Conservation (phyloP, 2,113 vertebrate genomes). For the Lasiurus cinereus region DNA sequence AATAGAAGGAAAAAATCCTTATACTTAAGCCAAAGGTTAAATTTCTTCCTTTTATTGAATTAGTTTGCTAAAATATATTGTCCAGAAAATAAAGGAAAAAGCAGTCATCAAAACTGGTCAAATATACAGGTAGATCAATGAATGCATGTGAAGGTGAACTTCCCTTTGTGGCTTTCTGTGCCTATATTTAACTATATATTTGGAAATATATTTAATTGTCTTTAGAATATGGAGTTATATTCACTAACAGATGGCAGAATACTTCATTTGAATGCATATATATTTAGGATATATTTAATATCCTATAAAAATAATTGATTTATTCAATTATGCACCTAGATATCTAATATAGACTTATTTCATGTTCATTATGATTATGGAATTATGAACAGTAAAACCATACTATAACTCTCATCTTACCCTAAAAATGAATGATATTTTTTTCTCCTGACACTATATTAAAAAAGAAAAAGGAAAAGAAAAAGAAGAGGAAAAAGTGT, state of each 20-base stretch:
- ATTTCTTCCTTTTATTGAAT: neutral
- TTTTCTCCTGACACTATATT: neutral
- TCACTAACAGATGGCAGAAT: neutral
- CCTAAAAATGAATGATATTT: neutral
- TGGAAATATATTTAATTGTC: neutral
- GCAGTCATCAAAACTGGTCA: neutral
- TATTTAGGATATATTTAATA: slow-evolving; percentile 26
- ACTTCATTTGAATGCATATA: neutral
- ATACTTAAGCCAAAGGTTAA: neutral
- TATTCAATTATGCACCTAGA: neutral
- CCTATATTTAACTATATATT: neutral
- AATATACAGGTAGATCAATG: neutral
- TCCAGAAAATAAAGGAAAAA: slow-evolving; percentile 3
- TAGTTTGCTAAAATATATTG: neutral
- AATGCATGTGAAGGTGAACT: neutral
- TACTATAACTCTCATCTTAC: neutral
- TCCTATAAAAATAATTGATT: slow-evolving; percentile 46
- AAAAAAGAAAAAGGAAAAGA: neutral
- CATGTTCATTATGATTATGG: neutral
- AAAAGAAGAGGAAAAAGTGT: neutral
- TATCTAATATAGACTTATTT: neutral
- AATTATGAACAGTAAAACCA: neutral
- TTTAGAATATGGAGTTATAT: neutral
- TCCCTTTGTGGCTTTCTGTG: neutral
- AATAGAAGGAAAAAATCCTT: neutral